Conservation (phyloP, 2,888 invertebrate genomes). For the Trilocha varians region DNA sequence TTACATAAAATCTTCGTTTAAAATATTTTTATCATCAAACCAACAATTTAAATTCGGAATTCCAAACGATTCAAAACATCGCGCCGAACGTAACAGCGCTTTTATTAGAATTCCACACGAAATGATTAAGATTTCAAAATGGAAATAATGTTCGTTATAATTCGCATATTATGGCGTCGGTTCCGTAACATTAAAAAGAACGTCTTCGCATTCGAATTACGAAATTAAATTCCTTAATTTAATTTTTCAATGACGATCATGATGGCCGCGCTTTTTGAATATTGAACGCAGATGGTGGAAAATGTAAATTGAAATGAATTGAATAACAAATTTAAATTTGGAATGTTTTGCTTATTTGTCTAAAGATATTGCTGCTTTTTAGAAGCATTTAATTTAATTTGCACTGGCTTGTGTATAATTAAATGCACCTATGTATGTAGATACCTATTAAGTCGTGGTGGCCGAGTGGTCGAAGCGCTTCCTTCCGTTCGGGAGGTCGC, state of each 20-base stretch:
- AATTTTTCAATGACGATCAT: slow-evolving; percentile 40
- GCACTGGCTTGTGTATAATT: too few relatives aligned
- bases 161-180: not conserved
- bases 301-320: too few relatives aligned
- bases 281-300: too few relatives aligned
- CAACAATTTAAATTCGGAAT: not conserved
- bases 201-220: slow-evolving; percentile 40
- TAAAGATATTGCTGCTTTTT: too few relatives aligned
- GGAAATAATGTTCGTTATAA: not conserved
- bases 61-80: not conserved
- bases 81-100: not conserved
- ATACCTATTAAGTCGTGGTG: too few relatives aligned
- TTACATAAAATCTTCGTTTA: too few relatives aligned
- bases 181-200: not conserved
- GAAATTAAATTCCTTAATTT: slow-evolving; percentile 51
- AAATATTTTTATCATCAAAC: not conserved
- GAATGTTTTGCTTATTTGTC: too few relatives aligned
- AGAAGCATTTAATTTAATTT: too few relatives aligned
- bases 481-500: too few relatives aligned
- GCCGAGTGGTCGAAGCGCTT: too few relatives aligned
- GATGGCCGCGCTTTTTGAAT: slow-evolving; percentile 23
- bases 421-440: too few relatives aligned
- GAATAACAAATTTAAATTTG: too few relatives aligned
- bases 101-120: slow-evolving; percentile 3
- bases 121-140: slow-evolving; percentile 1